Base-by-base conservation (phyloP, 2,888 invertebrate genomes). In the Octodonta nipae region DNA sequence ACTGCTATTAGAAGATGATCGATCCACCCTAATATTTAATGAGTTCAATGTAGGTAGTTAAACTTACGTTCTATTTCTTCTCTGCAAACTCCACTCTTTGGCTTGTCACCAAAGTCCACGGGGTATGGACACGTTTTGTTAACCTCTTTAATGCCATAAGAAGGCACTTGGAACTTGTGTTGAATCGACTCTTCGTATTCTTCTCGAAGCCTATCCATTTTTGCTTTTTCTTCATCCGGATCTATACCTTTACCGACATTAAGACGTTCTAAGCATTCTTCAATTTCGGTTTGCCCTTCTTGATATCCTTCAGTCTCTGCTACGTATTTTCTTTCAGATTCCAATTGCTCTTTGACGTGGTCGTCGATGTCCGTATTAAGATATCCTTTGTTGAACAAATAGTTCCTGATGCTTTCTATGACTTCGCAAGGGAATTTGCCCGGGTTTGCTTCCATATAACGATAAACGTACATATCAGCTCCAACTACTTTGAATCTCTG, bases 361-460 rank as follows among this genome's bases (percentile, higher is more conserved):
- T 58, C 54, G 11, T 66, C 55, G 5, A 74, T 56, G 41, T 77
- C 75, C 28, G 70, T 67, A 40, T 67, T 68, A 28, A 79, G 60
- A 45, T 73, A 68, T 38, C 76, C 76, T 49, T 73, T 67, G n/a
- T 68, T 60, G 52, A 70, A 67, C 61, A 80, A 75, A 53, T 78
- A 75, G 52, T 77, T 71, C 37, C 74, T 67, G 32, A 81, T 68
- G 50, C 74, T 78, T 48, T 77, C 71, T 13, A 74, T 70, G 15
- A 78, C 67, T 45, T 75, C 71, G 32, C 64, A 67, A 1, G 74
- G 69, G 59, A 84, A 84, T 58, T 80, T 79, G 6, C 76, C 73
- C 0, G 72, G 68, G 57, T 82, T 78, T 15, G 73, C 71, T 47
- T 71, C 67, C 70, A 82, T 76, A 55, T 80, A 82, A n/a, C 75